Base-by-base conservation (phyloP, 2,888 invertebrate species). In the Mamestra brassicae region DNA sequence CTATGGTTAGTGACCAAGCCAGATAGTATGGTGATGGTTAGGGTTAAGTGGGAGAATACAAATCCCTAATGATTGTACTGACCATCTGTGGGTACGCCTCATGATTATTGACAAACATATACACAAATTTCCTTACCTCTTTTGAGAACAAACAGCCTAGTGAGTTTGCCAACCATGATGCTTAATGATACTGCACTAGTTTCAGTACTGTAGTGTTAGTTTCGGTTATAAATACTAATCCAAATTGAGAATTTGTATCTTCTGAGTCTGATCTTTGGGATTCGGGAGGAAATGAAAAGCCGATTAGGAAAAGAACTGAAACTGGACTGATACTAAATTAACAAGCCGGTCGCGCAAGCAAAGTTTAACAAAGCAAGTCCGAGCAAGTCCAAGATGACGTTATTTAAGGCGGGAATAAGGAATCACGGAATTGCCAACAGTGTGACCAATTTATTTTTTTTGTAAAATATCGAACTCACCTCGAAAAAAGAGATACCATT, bases 91-190 rank as follows among this genome's bases (percentile, higher is more conserved):
- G 55, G 26, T 7, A 6, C 13, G 4, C 62, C 42, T 8, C 15
- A 38, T 38, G 26, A 15, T 36, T 36, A 36, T 42, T 54, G 45
- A 47, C 26, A 26, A 34, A 63, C 34, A 45, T 10, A 15, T n/a
- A 52, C 6, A 36, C 10, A 11, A 71, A n/a, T n/a, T 36, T 57
- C 74, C 89, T 90, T 91, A 97, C 97, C 95, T 92, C 97, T 91
- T 89, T 97, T 97, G 55, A 94, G 88, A 61, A 97, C 96, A 83
- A 92, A 96, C 75, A 95, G 91, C 88, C 94, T 96, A 77, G 91
- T 94, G 0, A 90, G 89, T 89, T 95, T 95, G 58, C 92, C 93
- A 38, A 95, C 95, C 95, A 96, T 96, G 74, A 66, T 83, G 63
- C 57, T 45, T 34, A n/a, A 1, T 34, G 10, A 62, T 55, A 26